phyloP scores from a whole-genome alignment of 2,113 vertebrate genomes.

The Vanacampus margaritifer region DNA sequence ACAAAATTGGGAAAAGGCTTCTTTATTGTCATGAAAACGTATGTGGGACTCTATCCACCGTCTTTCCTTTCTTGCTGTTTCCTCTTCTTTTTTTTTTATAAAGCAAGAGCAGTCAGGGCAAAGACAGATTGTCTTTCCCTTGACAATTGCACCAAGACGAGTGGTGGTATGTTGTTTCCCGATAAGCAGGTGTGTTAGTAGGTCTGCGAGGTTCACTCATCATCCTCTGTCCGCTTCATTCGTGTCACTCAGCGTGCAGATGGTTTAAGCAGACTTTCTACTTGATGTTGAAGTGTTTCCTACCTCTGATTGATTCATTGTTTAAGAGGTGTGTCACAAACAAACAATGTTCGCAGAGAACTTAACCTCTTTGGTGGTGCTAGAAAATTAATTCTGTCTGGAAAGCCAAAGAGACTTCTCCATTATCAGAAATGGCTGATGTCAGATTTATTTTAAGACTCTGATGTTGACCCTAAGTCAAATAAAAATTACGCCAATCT shows the following conservation, averaged over 20 bases:
- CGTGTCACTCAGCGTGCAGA: too few relatives aligned
- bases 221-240: not conserved
- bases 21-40: not conserved
- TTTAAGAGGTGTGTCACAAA: not conserved
- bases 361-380: not conserved
- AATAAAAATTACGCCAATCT: conserved; percentile 42
- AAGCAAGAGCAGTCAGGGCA: not conserved
- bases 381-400: not conserved
- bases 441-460: conserved; percentile 26
- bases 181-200: not conserved
- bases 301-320: too few relatives aligned
- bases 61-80: not conserved
- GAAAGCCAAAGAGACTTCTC: conserved; percentile 19
- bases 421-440: conserved; percentile 19
- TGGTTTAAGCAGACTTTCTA: too few relatives aligned
- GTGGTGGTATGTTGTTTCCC: not conserved
- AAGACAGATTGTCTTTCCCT: too few relatives aligned
- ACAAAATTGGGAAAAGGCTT: not conserved
- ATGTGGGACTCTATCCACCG: not conserved
- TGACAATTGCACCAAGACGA: too few relatives aligned
- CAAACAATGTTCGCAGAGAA: not conserved
- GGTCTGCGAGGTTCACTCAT: not conserved
- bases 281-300: too few relatives aligned
- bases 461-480: conserved; percentile 19
- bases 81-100: not conserved